Base-by-base conservation (phyloP, 2,888 invertebrate genomes). In the Pseudoips prasinana region DNA sequence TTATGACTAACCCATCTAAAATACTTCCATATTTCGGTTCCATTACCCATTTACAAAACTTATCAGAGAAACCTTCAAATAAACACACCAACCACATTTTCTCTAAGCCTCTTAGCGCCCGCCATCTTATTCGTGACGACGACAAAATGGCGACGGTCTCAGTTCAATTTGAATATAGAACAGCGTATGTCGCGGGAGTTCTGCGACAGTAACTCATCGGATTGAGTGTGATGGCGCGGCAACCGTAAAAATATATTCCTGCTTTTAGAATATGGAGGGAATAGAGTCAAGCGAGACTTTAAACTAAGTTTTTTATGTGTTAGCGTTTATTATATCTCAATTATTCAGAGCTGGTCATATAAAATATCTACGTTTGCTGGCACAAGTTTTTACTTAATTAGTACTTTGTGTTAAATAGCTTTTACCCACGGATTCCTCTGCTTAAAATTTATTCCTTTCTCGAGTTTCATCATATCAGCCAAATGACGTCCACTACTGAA, bases 111-210 rank as follows among this genome's bases (percentile, higher is more conserved):
- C 73, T 76, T 78, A 77, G 47, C 51, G 68, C 64, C 69, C 56
- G 82, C 83, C 83, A 81, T 82, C 81, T 83, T 73, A 71, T 65
- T 46, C 56, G 58, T 72, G 80, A 78, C 73, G 73, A 79, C 75
- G 71, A 78, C 82, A 85, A 84, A 85, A 86, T 85, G 85, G 84
- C 82, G 77, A 63, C 73, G 71, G 73, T 75, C 75, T 69, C 56
- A 67, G 77, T 86, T 82, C 83, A 85, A 86, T 86, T 86, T 86
- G 86, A 86, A 86, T 86, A 86, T 85, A 85, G 82, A 85, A 73
- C 83, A 86, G 85, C 86, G 86, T 86, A 86, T 86, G 86, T 86
- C 84, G 77, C 82, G 72, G 72, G 78, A 75, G 83, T 76, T 75
- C 80, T 69, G 62, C 62, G 76, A 75, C 80, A 76, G 73, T 86